These are phyloP conservation scores for Drosophila suzukii DNA, from an alignment of 1,140 invertebrate genomes.

Conservation along the genomic window DNA sequence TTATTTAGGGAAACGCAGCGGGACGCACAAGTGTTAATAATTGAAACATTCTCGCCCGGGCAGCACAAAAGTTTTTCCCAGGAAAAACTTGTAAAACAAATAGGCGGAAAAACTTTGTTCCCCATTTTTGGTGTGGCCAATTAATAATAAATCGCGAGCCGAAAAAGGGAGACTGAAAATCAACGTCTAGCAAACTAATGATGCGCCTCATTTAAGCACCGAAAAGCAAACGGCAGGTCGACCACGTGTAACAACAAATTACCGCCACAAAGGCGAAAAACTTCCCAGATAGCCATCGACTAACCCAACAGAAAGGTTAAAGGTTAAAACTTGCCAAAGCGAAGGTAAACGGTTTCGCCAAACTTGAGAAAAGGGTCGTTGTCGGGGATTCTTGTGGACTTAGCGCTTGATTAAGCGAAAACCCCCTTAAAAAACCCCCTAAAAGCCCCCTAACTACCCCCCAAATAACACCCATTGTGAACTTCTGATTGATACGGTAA, in stretches of 20 bases:
- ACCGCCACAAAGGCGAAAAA: constrained; percentile 62
- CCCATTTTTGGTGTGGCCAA: constrained; percentile 44
- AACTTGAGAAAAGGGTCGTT: constrained; percentile 62
- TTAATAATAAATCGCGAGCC: constrained; percentile 73
- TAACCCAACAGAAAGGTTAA: constrained; percentile 50
- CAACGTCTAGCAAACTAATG: constrained; percentile 66
- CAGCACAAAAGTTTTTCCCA: constrained; percentile 11
- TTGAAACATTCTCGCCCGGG: constrained; percentile 52
- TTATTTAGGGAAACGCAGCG: constrained; percentile 59
- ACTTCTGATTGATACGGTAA: constrained; percentile 69
- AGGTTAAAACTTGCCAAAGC: constrained; percentile 41
- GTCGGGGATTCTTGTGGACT: constrained; percentile 31
- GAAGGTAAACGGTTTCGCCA: constrained; percentile 53
- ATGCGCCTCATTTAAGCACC: constrained; percentile 66
- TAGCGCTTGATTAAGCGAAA: constrained; percentile 72
- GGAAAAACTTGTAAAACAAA: constrained; percentile 59
- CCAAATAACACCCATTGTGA: constrained; percentile 6
- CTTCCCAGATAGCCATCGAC: constrained; percentile 49
- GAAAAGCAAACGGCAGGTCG: constrained; percentile 16
- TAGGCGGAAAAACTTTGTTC: constrained; percentile 60
- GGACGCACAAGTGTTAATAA: constrained; percentile 76
- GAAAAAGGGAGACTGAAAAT: constrained; percentile 34
- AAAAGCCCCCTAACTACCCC: too few species aligned
- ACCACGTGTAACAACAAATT: constrained; percentile 79
- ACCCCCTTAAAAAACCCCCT: constrained; percentile 19